These are phyloP conservation scores for Ceratotherium simum DNA, from an alignment of 2,113 vertebrate genomes.

Conservation along the genomic window DNA sequence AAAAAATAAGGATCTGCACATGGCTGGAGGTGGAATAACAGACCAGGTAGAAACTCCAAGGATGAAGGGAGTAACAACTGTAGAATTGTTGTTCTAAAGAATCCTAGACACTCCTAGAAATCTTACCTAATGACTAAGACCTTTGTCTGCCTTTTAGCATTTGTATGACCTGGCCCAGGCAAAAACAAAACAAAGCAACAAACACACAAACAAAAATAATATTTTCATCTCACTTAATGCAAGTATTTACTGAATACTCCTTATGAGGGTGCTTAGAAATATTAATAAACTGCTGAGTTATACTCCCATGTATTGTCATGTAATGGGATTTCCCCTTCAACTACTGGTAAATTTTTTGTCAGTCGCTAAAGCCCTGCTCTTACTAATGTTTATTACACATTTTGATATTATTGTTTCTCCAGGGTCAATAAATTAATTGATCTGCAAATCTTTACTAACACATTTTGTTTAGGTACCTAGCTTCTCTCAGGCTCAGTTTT, in stretches of 20 bases:
- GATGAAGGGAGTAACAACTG: not conserved
- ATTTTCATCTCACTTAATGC: not conserved
- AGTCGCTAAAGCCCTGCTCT: not conserved
- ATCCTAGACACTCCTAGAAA: not conserved
- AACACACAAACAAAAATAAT: not conserved
- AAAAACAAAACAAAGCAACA: not conserved
- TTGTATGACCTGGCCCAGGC: not conserved
- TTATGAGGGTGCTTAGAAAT: not conserved
- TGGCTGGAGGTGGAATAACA: not conserved
- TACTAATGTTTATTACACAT: not conserved
- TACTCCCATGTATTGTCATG: not conserved
- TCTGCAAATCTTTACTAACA: not conserved
- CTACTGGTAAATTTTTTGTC: not conserved
- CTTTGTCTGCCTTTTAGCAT: not conserved
- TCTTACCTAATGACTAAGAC: not conserved
- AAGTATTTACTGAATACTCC: not conserved
- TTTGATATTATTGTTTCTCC: slow-evolving; percentile 20
- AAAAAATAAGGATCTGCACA: not conserved
- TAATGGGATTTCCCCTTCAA: not conserved
- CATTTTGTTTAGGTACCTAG: not conserved
- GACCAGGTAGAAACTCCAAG: not conserved
- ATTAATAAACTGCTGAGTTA: not conserved
- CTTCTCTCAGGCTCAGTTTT: not conserved
- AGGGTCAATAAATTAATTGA: not conserved
- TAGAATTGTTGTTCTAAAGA: not conserved